phyloP scores from a whole-genome alignment of 1,140 invertebrate genomes.

The Achatina immaculata region DNA sequence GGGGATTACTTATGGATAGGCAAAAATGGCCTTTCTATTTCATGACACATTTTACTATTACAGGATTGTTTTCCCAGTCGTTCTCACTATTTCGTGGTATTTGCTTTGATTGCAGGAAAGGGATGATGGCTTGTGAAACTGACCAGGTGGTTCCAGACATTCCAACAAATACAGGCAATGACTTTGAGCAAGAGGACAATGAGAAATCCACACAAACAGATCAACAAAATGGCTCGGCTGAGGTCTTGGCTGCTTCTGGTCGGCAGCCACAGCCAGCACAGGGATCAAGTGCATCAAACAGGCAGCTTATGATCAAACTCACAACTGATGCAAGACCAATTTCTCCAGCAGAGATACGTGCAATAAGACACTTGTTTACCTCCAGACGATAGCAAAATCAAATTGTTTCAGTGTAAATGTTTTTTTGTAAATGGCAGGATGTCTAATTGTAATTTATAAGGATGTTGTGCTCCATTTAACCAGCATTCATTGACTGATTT shows the following conservation, averaged over 20 bases:
- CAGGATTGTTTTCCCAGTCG: no score
- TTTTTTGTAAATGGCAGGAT: no score
- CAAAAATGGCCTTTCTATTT: no score
- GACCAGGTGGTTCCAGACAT: constrained; percentile 36
- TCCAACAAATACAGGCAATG: not conserved
- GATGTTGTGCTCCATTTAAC: no score
- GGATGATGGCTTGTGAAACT: constrained; percentile 37
- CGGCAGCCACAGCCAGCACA: not conserved
- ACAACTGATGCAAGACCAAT: constrained; percentile 19
- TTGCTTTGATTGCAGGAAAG: constrained; percentile 38
- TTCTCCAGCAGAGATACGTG: constrained; percentile 22
- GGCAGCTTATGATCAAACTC: constrained; percentile 26
- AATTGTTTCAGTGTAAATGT: no score
- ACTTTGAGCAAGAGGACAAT: constrained; percentile 6
- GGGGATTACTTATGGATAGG: no score
- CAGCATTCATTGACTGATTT: no score
- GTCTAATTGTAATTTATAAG: no score
- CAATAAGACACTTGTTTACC: constrained; percentile 32
- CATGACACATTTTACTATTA: no score
- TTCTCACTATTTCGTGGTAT: no score
- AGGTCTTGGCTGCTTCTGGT: not conserved
- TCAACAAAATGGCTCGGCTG: not conserved
- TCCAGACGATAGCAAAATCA: not conserved
- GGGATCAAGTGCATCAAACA: not conserved
- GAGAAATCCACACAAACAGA: constrained; percentile 3